Evolutionary conservation across 2,113 vertebrate species (phyloP).

Genomic region (Craseonycteris thonglongyai): DNA sequence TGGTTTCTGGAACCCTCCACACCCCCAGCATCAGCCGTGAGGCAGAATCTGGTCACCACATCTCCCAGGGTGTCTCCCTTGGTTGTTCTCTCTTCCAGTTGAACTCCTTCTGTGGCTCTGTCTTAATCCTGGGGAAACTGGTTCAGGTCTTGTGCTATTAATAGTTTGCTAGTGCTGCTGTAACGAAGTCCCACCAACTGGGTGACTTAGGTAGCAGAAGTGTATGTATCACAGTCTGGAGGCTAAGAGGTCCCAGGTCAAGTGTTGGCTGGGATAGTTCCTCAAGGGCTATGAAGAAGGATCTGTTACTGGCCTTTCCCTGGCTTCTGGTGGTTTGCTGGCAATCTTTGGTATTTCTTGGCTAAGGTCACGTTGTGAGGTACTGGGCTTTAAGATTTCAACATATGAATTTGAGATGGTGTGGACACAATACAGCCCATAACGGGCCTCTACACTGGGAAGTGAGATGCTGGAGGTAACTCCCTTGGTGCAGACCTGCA

Average conservation of each 20-base stretch:
- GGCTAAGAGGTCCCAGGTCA: background rate
- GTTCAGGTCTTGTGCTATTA: background rate
- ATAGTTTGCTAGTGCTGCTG: background rate
- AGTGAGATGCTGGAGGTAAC: background rate
- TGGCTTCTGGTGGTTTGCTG: background rate
- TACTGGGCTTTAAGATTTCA: too few species aligned
- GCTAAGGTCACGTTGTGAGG: background rate
- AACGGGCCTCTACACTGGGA: background rate
- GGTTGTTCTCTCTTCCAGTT: background rate
- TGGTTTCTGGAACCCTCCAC: background rate
- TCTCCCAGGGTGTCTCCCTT: too few species aligned
- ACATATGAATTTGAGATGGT: rapidly evolving
- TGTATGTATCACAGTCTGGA: background rate
- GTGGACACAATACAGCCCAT: rapidly evolving
- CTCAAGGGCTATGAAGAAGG: background rate
- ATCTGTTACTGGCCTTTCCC: too few species aligned
- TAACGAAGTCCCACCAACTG: rapidly evolving
- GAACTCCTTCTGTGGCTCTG: background rate
- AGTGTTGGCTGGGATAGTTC: rapidly evolving
- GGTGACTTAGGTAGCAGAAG: background rate
- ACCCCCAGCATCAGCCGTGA: rapidly evolving
- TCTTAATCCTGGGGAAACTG: background rate
- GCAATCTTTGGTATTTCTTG: background rate
- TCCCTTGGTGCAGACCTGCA: rapidly evolving
- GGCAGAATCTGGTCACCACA: background rate